phyloP scores from a whole-genome alignment of 1,140 invertebrate genomes.

The Pogonomyrmex barbatus region DNA sequence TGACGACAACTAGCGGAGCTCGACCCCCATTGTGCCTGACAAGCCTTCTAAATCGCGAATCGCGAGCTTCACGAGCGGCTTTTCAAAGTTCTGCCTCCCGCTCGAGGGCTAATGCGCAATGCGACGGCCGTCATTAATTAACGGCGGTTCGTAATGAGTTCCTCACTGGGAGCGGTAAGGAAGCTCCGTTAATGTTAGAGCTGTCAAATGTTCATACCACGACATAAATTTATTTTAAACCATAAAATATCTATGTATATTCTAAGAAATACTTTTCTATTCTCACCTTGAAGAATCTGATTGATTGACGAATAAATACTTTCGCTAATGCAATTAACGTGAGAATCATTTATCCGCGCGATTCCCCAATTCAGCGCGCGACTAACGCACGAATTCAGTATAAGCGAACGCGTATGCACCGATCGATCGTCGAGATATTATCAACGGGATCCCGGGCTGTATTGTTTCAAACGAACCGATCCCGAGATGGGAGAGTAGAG shows the following conservation, averaged over 20 bases:
- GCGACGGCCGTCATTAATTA: slow-evolving; percentile 37
- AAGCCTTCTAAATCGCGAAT: slow-evolving; percentile 54
- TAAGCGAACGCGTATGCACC: too few relatives aligned
- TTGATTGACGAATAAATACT: neutral
- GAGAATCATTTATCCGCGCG: neutral
- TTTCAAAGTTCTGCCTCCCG: slow-evolving; percentile 33
- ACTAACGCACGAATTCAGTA: slow-evolving; percentile 18
- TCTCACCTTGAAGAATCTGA: neutral
- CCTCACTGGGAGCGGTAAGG: slow-evolving; percentile 2
- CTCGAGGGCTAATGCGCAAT: slow-evolving; percentile 39
- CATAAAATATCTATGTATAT: neutral
- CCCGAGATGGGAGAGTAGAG: slow-evolving; percentile 56
- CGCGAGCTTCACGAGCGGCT: slow-evolving; percentile 1
- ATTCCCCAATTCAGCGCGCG: neutral
- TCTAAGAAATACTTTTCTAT: neutral
- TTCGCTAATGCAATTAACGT: neutral
- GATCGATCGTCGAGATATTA: slow-evolving; percentile 37
- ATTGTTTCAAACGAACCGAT: slow-evolving; percentile 75
- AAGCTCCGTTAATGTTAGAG: neutral
- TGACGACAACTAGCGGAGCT: slow-evolving; percentile 1
- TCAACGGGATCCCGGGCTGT: slow-evolving; percentile 28
- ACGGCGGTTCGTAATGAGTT: slow-evolving; percentile 2
- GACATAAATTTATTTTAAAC: neutral
- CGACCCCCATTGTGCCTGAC: slow-evolving; percentile 30
- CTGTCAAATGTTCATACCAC: neutral